phyloP scores from a whole-genome alignment of 2,888 invertebrate genomes.

The Bedellia somnulentella region DNA sequence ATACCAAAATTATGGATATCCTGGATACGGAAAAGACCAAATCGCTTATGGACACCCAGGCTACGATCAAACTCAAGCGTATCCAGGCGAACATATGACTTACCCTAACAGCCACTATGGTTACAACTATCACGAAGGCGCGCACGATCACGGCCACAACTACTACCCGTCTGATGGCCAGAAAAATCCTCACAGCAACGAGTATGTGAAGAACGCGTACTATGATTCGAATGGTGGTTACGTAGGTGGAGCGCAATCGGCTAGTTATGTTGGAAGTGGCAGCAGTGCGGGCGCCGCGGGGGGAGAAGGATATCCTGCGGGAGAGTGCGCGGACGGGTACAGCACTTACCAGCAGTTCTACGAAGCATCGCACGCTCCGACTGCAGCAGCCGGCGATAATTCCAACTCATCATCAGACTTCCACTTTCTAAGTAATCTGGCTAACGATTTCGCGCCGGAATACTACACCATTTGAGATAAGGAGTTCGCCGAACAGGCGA shows the following conservation, averaged over 20 bases:
- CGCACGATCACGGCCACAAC: constrained; percentile 41
- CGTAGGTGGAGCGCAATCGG: constrained; percentile 33
- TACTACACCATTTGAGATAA: constrained; percentile 73
- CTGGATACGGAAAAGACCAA: constrained; percentile 55
- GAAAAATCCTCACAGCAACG: constrained; percentile 44
- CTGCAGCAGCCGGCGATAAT: constrained; percentile 66
- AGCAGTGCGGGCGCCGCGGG: constrained; percentile 16
- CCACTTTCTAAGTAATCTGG: constrained; percentile 89
- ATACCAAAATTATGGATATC: constrained; percentile 55
- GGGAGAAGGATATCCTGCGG: constrained; percentile 23
- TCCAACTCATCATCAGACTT: constrained; percentile 93
- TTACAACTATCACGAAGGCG: constrained; percentile 51
- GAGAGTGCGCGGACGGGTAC: constrained; percentile 67
- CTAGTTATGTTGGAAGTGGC: constrained; percentile 45
- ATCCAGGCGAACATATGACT: constrained; percentile 40
- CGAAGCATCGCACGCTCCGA: constrained; percentile 41
- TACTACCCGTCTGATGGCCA: constrained; percentile 52
- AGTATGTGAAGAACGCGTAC: constrained; percentile 55
- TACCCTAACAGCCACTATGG: constrained; percentile 52
- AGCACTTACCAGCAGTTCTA: constrained; percentile 74
- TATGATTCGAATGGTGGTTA: constrained; percentile 35
- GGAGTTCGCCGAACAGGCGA: constrained; percentile 57
- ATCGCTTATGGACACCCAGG: constrained; percentile 61
- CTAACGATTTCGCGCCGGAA: constrained; percentile 91
- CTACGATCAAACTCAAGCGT: constrained; percentile 47